Conservation (phyloP, 2,797 vertebrate species). For the Pseudochirops corinnae region DNA sequence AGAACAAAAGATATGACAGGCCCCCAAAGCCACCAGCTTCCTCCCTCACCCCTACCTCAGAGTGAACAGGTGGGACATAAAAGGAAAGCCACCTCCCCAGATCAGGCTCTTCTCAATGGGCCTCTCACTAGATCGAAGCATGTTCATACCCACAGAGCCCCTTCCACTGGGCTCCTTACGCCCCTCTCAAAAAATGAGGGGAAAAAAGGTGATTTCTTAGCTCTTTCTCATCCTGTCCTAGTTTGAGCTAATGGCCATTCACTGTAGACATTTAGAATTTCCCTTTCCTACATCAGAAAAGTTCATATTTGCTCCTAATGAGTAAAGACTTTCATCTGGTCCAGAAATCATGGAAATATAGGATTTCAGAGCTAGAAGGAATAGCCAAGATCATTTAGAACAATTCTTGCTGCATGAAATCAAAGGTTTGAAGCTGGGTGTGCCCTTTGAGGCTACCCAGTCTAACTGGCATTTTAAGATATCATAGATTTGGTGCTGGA, state of each 20-base stretch:
- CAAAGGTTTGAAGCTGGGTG: background rate
- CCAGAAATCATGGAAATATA: background rate
- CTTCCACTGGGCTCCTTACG: background rate
- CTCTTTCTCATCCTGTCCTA: background rate
- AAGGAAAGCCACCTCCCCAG: slow-evolving; percentile 11
- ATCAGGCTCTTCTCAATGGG: background rate
- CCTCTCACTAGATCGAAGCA: background rate
- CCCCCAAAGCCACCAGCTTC: slow-evolving; percentile 57
- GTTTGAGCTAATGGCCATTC: background rate
- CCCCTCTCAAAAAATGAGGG: background rate
- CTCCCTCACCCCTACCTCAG: slow-evolving; percentile 5
- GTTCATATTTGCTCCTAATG: background rate
- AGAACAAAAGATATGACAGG: slow-evolving; percentile 67
- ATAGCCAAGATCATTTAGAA: background rate
- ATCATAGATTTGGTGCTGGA: background rate
- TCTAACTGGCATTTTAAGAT: background rate
- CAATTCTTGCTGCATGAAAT: background rate
- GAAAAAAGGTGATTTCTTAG: background rate
- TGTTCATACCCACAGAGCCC: background rate
- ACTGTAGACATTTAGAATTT: background rate
- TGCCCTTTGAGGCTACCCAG: background rate
- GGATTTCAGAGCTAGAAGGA: background rate
- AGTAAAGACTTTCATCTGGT: background rate
- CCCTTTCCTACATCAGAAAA: slow-evolving; percentile 2
- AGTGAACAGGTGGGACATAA: background rate